phyloP scores from a whole-genome alignment of 2,113 vertebrate species.

The Gallinago jamesoni region DNA sequence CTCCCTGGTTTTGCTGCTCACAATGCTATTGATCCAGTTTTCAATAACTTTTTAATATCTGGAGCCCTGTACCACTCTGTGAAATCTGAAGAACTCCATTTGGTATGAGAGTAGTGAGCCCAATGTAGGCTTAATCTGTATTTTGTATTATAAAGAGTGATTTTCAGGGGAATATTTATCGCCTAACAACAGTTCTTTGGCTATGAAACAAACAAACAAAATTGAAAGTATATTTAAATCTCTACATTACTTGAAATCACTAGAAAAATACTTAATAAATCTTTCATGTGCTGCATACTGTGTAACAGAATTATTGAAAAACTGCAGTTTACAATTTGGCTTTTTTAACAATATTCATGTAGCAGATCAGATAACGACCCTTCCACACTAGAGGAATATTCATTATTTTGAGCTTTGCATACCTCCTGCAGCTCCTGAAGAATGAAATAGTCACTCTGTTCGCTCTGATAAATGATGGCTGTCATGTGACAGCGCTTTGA shows the following conservation, averaged over 20 bases:
- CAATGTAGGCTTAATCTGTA: not conserved
- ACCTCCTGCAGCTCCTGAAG: not conserved
- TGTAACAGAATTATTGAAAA: not conserved
- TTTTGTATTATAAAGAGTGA: not conserved
- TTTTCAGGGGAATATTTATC: not conserved
- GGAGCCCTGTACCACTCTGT: not conserved
- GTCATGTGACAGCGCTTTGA: not conserved
- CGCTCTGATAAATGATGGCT: rapidly evolving
- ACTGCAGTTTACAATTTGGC: not conserved
- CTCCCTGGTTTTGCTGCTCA: not conserved
- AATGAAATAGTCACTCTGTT: rapidly evolving
- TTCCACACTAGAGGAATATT: not conserved
- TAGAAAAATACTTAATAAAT: not conserved
- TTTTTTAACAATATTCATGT: not conserved
- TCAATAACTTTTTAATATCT: not conserved
- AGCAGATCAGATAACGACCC: not conserved
- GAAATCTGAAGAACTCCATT: not conserved
- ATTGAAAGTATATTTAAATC: not conserved
- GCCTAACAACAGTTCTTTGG: not conserved
- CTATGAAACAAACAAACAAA: not conserved
- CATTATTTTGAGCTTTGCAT: not conserved
- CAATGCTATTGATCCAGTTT: not conserved
- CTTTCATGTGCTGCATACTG: not conserved
- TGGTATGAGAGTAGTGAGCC: not conserved
- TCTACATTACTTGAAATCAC: not conserved